Percentiles rank a stretch among this genome's conserved stretches.
Conservation (phyloP, 1,140 invertebrate genomes). For the Drosophila rhopaloa region DNA sequence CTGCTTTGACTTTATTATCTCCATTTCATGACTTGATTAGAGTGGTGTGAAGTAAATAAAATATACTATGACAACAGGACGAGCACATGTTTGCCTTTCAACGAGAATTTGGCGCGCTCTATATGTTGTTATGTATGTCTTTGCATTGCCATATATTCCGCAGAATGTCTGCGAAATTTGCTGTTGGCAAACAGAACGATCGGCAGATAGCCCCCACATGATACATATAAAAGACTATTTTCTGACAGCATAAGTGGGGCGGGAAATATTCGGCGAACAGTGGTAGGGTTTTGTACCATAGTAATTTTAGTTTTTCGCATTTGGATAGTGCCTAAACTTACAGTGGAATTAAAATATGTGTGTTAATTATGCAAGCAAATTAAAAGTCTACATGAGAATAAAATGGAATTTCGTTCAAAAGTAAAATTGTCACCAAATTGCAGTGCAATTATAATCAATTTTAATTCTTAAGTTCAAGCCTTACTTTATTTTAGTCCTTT, state of each 20-base stretch:
- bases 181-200: slow-evolving; percentile 63
- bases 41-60: slow-evolving; percentile 37
- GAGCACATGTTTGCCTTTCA: slow-evolving; percentile 39
- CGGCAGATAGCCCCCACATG: slow-evolving; percentile 29
- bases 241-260: slow-evolving; percentile 60
- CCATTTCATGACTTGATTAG: slow-evolving; percentile 25
- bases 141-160: slow-evolving; percentile 29
- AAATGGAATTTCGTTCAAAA: no score
- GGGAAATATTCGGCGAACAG: slow-evolving; percentile 13
- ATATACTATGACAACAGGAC: slow-evolving; percentile 14
- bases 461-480: no score
- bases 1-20: slow-evolving; percentile 35
- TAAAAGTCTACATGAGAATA: no score
- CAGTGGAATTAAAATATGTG: neutral
- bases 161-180: slow-evolving; percentile 53
- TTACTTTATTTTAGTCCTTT: no score
- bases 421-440: no score
- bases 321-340: slow-evolving; percentile 4
- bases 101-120: slow-evolving; percentile 31
- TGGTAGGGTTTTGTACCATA: neutral
- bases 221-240: slow-evolving; percentile 49
- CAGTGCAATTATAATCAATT: no score
- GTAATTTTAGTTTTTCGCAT: neutral
- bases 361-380: no score
- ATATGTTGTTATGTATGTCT: slow-evolving; percentile 6